Percentiles rank a stretch among this genome's conserved stretches.
Evolutionary conservation across 2,797 vertebrate genomes (phyloP).

Genomic region (Poecile montanus): DNA sequence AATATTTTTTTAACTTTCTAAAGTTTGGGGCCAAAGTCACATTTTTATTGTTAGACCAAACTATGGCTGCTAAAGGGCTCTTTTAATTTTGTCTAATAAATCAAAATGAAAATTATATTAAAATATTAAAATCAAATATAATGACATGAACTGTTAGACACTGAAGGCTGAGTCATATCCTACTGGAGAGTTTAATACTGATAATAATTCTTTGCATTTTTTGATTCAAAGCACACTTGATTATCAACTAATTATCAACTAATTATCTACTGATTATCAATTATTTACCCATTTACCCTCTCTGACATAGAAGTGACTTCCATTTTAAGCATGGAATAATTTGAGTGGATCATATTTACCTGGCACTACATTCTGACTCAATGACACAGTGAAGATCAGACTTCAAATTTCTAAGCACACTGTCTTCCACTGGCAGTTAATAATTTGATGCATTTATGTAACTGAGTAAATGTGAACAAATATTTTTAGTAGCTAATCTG

Average conservation of each 20-base stretch:
- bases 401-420: not conserved
- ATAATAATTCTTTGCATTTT: not conserved
- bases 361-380: not conserved
- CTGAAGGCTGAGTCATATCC: not conserved
- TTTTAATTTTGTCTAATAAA: not conserved
- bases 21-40: not conserved
- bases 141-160: not conserved
- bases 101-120: not conserved
- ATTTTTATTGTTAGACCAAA: not conserved
- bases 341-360: not conserved
- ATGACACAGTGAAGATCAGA: not conserved
- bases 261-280: not conserved
- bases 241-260: not conserved
- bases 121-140: not conserved
- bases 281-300: not conserved
- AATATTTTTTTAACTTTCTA: not conserved
- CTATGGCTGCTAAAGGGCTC: not conserved
- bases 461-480: not conserved
- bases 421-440: not conserved
- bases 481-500: not conserved
- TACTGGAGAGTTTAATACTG: not conserved
- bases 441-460: not conserved
- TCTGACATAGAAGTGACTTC: not conserved
- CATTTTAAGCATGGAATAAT: not conserved
- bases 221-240: not conserved